Base-by-base conservation (phyloP, 2,797 vertebrate genomes). In the Pygocentrus nattereri region DNA sequence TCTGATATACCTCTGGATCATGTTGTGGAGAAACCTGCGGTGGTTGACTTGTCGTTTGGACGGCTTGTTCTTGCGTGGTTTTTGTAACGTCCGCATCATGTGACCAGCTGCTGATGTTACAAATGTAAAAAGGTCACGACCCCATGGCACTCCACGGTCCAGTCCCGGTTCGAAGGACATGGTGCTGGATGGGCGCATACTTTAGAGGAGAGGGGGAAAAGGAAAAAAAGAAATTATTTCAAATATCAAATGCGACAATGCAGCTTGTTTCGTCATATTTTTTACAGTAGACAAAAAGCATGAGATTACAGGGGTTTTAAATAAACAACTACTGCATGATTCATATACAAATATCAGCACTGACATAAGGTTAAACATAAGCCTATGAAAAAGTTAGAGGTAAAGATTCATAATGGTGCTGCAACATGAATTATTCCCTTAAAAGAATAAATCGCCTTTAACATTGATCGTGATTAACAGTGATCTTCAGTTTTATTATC, bases 1-100 rank as follows among this genome's bases (percentile, higher is more conserved):
- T 61, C 10, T 61, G 15, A 86, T 89, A 2, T 82, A 95, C 97
- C 96, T 96, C 91, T 95, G 96, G 77, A 97, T 95, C 93, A 97
- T 97, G 91, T 97, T 97, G 89, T 97, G 95, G 25, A 97, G 94
- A 89, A 97, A 97, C 79, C 96, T 90, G 0, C 96, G 94, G 82
- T 97, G 97, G 92, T 97, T 97, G 85, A 96, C 96, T 87, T 95
- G 96, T 4, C 96, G 92, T 83, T 96, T 97, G 78, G 93, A 94
- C 0, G 93, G 92, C 0, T 94, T 89, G 69, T 89, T 92, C 85
- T 94, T 93, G 15, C 91, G 89, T 0, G 95, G 94, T 56, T 92
- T 96, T 87, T 97, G 95, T 49, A 98, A 91, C 0, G 95, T 94
- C 56, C 94, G 91, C 89, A 97, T 96, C 93, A 97, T 92, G 83